These are phyloP conservation scores for Alligator mississippiensis DNA, from an alignment of 2,113 vertebrate species.

Conservation along the genomic window DNA sequence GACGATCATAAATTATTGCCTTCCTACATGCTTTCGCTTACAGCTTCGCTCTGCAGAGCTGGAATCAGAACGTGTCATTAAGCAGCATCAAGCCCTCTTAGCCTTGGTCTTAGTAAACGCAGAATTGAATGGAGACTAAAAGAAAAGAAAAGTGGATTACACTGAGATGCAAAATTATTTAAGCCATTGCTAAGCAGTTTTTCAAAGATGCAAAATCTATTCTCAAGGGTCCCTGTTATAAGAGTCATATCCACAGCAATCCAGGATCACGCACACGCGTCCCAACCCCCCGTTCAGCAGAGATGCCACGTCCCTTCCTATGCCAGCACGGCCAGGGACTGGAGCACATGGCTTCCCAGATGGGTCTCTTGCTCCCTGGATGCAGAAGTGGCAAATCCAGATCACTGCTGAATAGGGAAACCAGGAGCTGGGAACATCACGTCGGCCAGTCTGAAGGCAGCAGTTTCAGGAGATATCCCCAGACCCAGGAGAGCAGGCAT, in stretches of 20 bases:
- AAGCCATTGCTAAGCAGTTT: no score
- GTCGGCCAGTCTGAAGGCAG: no score
- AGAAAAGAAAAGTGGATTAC: neutral
- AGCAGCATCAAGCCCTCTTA: neutral
- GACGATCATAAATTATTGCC: neutral
- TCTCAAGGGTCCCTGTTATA: neutral
- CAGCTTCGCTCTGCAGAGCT: neutral
- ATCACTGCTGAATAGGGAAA: accelerated
- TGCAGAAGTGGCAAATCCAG: neutral
- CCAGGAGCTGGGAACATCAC: neutral
- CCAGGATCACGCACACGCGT: neutral
- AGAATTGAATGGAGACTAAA: neutral
- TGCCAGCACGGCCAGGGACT: neutral
- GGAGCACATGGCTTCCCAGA: no score
- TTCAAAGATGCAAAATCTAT: neutral
- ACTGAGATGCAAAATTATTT: neutral
- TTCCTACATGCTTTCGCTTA: neutral
- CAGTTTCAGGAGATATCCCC: accelerated
- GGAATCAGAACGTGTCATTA: neutral
- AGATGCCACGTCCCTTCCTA: neutral
- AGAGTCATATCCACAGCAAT: neutral
- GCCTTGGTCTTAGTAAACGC: neutral
- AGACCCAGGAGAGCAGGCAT: neutral
- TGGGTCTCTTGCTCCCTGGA: neutral
- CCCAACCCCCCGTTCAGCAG: neutral